phyloP scores from a whole-genome alignment of 2,888 invertebrate species.

The Eupithecia abbreviata region DNA sequence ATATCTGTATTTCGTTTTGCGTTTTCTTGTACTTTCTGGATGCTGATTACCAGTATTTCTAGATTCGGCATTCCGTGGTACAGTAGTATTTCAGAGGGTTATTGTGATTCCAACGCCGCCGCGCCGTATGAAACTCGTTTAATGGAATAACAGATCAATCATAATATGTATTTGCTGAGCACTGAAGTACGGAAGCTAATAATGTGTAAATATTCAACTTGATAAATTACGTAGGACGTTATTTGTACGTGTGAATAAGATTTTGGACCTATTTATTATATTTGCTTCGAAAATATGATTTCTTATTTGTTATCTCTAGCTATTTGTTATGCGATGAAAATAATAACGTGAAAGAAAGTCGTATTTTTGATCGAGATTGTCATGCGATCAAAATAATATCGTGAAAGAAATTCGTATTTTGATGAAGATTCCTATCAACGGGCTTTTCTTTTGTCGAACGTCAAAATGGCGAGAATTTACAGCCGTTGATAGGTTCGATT shows the following conservation, averaged over 20 bases:
- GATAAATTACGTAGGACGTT: slow-evolving; percentile 30
- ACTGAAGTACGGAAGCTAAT: slow-evolving; percentile 23
- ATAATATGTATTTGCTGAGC: slow-evolving; percentile 22
- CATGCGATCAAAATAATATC: neutral
- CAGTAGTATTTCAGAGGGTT: slow-evolving; percentile 38
- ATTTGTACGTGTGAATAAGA: slow-evolving; percentile 23
- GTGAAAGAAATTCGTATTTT: neutral
- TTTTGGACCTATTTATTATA: slow-evolving; percentile 15
- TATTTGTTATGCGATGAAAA: neutral
- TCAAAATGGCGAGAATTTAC: neutral
- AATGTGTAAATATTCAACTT: slow-evolving; percentile 28
- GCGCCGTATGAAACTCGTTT: slow-evolving; percentile 13
- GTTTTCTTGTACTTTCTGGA: neutral
- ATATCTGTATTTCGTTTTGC: neutral
- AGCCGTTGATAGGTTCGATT: neutral
- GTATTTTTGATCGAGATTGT: neutral
- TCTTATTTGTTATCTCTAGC: slow-evolving; percentile 3
- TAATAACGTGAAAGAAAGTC: neutral
- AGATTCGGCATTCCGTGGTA: neutral
- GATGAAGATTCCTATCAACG: neutral
- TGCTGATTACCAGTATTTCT: slow-evolving; percentile 17
- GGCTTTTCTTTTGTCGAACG: neutral
- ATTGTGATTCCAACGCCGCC: slow-evolving; percentile 21
- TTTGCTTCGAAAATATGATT: neutral
- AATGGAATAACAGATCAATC: slow-evolving; percentile 36